Evolutionary conservation across 2,888 invertebrate genomes (phyloP).

Genomic region (Hermodice carunculata): DNA sequence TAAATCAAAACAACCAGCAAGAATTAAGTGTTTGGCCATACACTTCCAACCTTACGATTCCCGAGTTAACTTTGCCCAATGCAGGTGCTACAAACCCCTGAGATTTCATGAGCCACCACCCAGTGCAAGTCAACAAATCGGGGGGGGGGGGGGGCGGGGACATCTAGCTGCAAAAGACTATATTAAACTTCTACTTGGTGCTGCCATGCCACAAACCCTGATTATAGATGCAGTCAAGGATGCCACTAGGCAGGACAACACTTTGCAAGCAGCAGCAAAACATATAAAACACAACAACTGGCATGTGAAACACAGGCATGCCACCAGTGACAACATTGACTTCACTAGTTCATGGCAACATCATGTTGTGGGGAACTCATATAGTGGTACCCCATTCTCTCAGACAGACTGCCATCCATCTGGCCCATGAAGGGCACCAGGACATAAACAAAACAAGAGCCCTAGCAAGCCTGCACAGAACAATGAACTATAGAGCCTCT

Average conservation of each 20-base stretch:
- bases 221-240: not conserved
- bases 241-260: not conserved
- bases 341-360: not conserved
- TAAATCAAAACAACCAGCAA: slow-evolving; percentile 43
- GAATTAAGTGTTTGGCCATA: slow-evolving; percentile 49
- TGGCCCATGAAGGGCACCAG: slow-evolving; percentile 47
- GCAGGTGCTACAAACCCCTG: slow-evolving; percentile 46
- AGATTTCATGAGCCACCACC: slow-evolving; percentile 46
- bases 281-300: not conserved
- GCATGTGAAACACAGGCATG: no score
- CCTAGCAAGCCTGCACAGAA: slow-evolving; percentile 30
- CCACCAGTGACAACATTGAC: not conserved
- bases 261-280: not conserved
- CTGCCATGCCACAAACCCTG: not conserved
- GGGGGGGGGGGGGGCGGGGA: no score
- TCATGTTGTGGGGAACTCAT: slow-evolving; percentile 21
- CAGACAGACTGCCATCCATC: slow-evolving; percentile 28
- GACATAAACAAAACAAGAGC: slow-evolving; percentile 44
- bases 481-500: slow-evolving; percentile 13
- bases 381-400: slow-evolving; percentile 39
- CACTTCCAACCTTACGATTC: slow-evolving; percentile 41
- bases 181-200: not conserved
- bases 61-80: slow-evolving; percentile 34
- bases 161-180: not conserved
- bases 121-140: not conserved